phyloP scores from a whole-genome alignment of 2,113 vertebrate species.

The Epinephelus moara region DNA sequence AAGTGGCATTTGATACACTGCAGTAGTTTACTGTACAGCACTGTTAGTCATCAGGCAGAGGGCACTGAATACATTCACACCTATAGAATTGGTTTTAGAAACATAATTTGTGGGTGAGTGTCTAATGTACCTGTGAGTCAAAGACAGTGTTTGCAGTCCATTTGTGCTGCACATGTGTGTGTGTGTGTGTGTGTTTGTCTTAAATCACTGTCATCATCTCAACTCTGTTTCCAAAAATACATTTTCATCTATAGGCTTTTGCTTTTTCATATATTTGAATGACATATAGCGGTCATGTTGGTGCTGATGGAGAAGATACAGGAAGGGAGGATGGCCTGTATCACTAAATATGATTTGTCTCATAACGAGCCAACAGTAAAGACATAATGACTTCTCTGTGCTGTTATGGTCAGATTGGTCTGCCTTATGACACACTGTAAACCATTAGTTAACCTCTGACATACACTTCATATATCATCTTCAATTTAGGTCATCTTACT shows the following conservation, averaged over 20 bases:
- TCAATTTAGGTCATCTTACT: background rate
- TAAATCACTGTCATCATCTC: background rate
- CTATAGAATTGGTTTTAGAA: conserved; percentile 39
- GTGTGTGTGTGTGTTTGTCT: background rate
- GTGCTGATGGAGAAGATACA: background rate
- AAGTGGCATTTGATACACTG: conserved; percentile 11
- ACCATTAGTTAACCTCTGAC: background rate
- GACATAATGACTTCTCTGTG: background rate
- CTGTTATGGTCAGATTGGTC: background rate
- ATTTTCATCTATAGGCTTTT: background rate
- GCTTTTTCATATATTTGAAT: background rate
- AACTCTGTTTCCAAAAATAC: background rate
- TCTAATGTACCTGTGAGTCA: conserved; percentile 16
- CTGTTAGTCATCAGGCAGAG: conserved; percentile 49
- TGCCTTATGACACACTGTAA: background rate
- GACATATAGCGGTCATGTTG: background rate
- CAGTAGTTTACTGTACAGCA: conserved; percentile 12
- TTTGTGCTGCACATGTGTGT: background rate
- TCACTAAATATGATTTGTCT: background rate
- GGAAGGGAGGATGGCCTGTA: background rate
- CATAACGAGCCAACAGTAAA: background rate
- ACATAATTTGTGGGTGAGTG: conserved; percentile 36
- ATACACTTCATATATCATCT: background rate
- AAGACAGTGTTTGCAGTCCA: background rate
- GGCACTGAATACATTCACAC: conserved; percentile 37